These are phyloP conservation scores for Prionailurus bengalensis DNA, from an alignment of 2,113 vertebrate genomes.

Conservation along the genomic window DNA sequence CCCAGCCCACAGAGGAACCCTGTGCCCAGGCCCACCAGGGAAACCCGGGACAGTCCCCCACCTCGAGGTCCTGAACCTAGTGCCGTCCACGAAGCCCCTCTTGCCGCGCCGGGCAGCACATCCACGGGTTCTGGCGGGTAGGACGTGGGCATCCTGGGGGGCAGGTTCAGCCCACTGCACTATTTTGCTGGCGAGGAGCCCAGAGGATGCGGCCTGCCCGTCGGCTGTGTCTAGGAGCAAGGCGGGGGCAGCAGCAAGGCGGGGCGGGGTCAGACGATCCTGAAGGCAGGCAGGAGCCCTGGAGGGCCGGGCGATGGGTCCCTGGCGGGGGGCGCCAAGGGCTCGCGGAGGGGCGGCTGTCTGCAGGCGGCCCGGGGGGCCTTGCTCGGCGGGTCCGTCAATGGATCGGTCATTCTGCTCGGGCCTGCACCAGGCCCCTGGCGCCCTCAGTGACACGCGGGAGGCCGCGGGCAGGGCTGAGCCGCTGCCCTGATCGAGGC, in stretches of 20 bases:
- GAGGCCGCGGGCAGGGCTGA: not conserved
- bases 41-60: not conserved
- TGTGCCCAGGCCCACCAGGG: not conserved
- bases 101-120: not conserved
- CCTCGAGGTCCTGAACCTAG: not conserved
- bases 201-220: not conserved
- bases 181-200: accelerated
- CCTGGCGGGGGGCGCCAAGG: not conserved
- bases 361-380: not conserved
- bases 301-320: not conserved
- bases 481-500: not conserved
- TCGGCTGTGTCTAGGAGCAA: not conserved
- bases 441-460: accelerated
- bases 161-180: no score
- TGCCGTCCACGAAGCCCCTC: not conserved
- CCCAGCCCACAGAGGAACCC: not conserved
- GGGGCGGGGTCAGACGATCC: not conserved
- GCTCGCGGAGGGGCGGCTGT: not conserved
- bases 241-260: not conserved
- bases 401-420: not conserved
- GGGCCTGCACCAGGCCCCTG: not conserved
- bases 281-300: not conserved
- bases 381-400: not conserved
- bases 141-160: not conserved
- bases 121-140: no score